Conservation (phyloP, 2,797 vertebrate species). For the Lepus townsendii region DNA sequence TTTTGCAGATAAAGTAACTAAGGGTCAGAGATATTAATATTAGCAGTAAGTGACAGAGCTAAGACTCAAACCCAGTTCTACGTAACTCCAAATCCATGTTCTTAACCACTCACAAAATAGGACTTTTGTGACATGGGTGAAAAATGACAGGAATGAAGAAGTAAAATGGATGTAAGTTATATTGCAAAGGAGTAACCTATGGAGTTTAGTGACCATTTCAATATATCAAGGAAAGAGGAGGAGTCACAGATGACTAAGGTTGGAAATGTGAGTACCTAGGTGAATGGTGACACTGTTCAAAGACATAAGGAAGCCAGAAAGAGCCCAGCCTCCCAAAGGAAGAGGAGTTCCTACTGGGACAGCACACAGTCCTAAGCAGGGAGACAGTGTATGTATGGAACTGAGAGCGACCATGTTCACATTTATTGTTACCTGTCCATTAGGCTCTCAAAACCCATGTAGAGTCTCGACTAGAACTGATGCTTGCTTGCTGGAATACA, state of each 20-base stretch:
- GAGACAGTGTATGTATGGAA: background rate
- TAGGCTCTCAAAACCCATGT: background rate
- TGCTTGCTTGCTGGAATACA: background rate
- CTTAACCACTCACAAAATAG: background rate
- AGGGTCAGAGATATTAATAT: background rate
- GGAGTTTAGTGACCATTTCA: background rate
- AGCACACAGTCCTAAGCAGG: background rate
- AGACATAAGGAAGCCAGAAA: conserved; percentile 2
- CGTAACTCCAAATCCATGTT: background rate
- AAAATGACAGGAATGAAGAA: conserved; percentile 20
- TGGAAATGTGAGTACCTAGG: background rate
- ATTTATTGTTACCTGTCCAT: background rate
- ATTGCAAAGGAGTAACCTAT: background rate
- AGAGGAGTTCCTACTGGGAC: background rate
- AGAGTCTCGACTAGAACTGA: background rate
- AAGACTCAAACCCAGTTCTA: conserved; percentile 7
- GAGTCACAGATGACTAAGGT: conserved; percentile 43
- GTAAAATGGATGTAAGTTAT: background rate
- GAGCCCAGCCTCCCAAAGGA: background rate
- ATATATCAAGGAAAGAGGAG: background rate
- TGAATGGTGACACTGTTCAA: background rate
- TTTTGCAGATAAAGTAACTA: conserved; percentile 28
- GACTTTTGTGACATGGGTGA: background rate
- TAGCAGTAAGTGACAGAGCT: background rate
- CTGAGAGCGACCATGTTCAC: background rate